Evolutionary conservation across 2,888 invertebrate species (phyloP).

Genomic region (Trichopoda pennipes): DNA sequence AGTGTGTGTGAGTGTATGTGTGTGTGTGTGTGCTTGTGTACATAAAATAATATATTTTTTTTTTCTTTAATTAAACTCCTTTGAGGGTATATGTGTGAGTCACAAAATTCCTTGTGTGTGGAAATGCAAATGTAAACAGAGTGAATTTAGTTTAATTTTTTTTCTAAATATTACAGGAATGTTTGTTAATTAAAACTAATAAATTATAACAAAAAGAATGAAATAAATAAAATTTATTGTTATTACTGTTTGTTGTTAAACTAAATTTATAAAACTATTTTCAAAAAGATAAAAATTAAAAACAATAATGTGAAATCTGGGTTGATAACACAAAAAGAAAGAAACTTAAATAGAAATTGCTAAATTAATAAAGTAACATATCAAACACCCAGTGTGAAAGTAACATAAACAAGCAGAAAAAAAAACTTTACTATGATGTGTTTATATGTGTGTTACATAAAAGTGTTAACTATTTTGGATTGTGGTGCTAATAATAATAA

Average conservation of each 20-base stretch:
- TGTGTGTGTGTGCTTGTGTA: conserved; percentile 12
- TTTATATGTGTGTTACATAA: conserved; percentile 57
- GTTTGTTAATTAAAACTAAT: neutral
- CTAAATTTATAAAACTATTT: conserved; percentile 9
- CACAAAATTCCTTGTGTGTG: too few relatives aligned
- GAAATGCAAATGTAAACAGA: too few relatives aligned
- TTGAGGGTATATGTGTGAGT: too few relatives aligned
- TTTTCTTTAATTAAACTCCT: too few relatives aligned
- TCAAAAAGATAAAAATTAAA: conserved; percentile 9
- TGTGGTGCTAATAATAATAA: conserved; percentile 13
- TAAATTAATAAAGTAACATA: conserved; percentile 31
- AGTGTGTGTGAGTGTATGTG: neutral
- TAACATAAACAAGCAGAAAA: conserved; percentile 7
- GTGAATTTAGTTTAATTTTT: too few relatives aligned
- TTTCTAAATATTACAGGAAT: too few relatives aligned
- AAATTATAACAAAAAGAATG: neutral
- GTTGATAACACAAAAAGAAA: conserved; percentile 10
- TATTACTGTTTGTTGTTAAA: conserved; percentile 40
- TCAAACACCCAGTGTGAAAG: conserved; percentile 20
- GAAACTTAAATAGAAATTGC: conserved; percentile 33
- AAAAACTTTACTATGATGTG: neutral
- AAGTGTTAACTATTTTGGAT: conserved; percentile 50
- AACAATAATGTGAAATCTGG: conserved; percentile 50
- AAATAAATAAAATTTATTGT: conserved; percentile 4
- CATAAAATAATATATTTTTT: neutral